Evolutionary conservation across 2,888 invertebrate species (phyloP).

Genomic region (Drosophila kambysellisi): DNA sequence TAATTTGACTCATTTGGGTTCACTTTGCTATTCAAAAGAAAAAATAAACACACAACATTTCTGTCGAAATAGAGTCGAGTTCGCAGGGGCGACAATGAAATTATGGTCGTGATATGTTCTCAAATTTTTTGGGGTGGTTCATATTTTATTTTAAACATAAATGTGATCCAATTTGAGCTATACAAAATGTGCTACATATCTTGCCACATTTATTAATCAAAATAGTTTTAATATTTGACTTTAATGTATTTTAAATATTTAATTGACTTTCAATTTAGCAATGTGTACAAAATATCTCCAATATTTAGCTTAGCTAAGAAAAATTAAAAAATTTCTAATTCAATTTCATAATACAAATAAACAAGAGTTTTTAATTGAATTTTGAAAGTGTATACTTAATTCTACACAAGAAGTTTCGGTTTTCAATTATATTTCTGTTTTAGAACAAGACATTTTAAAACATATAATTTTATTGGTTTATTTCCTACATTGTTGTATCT

Average conservation of each 20-base stretch:
- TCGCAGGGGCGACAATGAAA: conserved; percentile 34
- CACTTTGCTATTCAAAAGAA: conserved; percentile 25
- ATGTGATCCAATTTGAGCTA: not conserved
- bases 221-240: not conserved
- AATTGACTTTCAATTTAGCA: not conserved
- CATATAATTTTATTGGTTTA: not conserved
- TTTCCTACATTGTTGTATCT: not conserved
- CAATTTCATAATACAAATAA: not conserved
- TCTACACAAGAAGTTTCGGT: no score
- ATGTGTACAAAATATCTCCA: not conserved
- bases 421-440: not conserved
- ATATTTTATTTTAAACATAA: conserved; percentile 13
- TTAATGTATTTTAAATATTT: not conserved
- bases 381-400: no score
- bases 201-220: not conserved
- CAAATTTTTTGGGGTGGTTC: conserved; percentile 16
- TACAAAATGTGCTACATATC: not conserved
- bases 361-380: not conserved
- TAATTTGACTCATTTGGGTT: conserved; percentile 66
- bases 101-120: conserved; percentile 1
- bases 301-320: not conserved
- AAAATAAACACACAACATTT: conserved; percentile 10
- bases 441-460: not conserved
- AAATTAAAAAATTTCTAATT: not conserved
- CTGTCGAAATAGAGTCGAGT: conserved; percentile 20